Percentiles rank a stretch among this genome's conserved stretches.
These are phyloP conservation scores for Diorhabda elongata DNA, from an alignment of 1,140 invertebrate species.

Conservation along the genomic window DNA sequence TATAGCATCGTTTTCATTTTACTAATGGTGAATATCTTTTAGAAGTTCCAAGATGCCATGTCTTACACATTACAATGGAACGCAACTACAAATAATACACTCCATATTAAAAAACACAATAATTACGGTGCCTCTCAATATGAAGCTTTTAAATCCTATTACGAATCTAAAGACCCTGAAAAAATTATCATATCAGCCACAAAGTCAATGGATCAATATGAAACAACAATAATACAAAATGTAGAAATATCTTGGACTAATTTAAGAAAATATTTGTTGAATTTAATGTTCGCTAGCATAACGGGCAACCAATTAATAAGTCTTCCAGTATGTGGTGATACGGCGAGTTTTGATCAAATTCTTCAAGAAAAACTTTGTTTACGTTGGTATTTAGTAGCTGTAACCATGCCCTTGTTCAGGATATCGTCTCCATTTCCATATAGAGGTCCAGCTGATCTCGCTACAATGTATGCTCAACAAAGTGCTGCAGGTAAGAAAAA, in stretches of 20 bases:
- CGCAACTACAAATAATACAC: constrained; percentile 12
- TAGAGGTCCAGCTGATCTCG: constrained; percentile 38
- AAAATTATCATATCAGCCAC: constrained; percentile 29
- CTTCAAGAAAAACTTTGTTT: constrained; percentile 40
- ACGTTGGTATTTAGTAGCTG: constrained; percentile 44
- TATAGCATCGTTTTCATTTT: too few relatives aligned
- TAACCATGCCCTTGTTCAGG: constrained; percentile 42
- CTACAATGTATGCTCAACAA: constrained; percentile 15
- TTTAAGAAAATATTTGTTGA: constrained; percentile 33
- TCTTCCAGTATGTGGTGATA: constrained; percentile 40
- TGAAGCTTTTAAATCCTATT: constrained; percentile 18
- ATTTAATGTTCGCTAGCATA: constrained; percentile 31
- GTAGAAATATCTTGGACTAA: constrained; percentile 37
- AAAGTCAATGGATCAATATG: constrained; percentile 18
- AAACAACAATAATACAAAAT: constrained; percentile 31
- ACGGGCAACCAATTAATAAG: constrained; percentile 34
- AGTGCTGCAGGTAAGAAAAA: constrained; percentile 15
- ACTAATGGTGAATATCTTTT: neutral
- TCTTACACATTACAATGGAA: constrained; percentile 39
- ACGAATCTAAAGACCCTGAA: constrained; percentile 3
- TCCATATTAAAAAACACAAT: constrained; percentile 37
- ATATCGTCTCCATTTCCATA: constrained; percentile 31
- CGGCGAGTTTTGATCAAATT: constrained; percentile 28
- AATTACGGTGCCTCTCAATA: constrained; percentile 30
- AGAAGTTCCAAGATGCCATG: constrained; percentile 31